A percentile compares a stretch with the other conserved stretches of the same genome.
Evolutionary conservation across 2,888 invertebrate genomes (phyloP).

Genomic region (Hemithea aestivaria): DNA sequence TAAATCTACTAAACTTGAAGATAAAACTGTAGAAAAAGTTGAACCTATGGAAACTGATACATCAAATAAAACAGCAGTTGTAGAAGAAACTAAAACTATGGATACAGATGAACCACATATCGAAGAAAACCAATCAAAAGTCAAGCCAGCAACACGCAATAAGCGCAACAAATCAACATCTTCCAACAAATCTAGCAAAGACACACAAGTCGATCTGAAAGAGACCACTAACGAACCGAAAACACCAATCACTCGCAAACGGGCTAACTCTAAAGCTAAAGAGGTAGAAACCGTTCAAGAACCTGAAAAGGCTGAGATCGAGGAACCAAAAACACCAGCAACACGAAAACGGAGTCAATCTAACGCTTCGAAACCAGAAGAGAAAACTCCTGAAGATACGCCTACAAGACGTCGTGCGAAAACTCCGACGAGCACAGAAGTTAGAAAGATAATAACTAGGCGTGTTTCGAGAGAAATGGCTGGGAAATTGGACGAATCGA

Average conservation of each 20-base stretch:
- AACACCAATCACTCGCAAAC: background rate
- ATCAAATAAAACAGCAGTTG: background rate
- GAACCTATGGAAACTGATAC: background rate
- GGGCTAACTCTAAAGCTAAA: background rate
- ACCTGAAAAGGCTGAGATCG: background rate
- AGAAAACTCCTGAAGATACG: constrained; percentile 42
- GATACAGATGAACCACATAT: too few species aligned
- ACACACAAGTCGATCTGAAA: background rate
- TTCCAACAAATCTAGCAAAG: constrained; percentile 25
- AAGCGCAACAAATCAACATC: constrained; percentile 40
- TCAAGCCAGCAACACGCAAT: constrained; percentile 19
- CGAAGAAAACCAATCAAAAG: constrained; percentile 1
- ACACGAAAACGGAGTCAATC: constrained; percentile 57
- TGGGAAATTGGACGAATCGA: constrained; percentile 48
- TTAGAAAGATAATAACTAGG: constrained; percentile 58
- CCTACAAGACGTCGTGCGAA: constrained; percentile 42
- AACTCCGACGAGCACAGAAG: constrained; percentile 55
- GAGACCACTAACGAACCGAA: background rate
- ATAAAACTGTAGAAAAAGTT: background rate
- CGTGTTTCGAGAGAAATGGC: constrained; percentile 60
- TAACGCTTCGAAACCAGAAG: constrained; percentile 43
- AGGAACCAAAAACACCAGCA: constrained; percentile 37
- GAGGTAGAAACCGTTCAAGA: constrained; percentile 6
- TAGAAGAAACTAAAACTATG: background rate
- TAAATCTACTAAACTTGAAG: background rate